A percentile compares a stretch with the other conserved stretches of the same genome.
Conservation (phyloP, 1,140 invertebrate species). For the Medauroidea extradentata region DNA sequence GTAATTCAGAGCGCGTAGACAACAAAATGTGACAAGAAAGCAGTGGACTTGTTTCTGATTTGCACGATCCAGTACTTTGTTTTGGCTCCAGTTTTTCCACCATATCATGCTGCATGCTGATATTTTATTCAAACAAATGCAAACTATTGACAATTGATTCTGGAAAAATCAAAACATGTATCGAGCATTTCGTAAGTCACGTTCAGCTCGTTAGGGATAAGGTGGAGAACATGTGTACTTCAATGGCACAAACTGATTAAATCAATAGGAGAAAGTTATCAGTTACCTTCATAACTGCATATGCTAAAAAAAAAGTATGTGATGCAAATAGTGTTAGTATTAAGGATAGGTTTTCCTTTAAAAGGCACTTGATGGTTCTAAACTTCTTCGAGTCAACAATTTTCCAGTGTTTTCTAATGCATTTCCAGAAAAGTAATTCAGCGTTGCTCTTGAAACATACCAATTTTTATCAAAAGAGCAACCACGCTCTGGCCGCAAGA, state of each 20-base stretch:
- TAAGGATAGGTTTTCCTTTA: conserved; percentile 19
- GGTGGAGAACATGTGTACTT: neutral
- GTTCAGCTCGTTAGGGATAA: conserved; percentile 3
- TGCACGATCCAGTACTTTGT: conserved; percentile 20
- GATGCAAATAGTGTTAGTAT: conserved; percentile 19
- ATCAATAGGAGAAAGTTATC: conserved; percentile 10
- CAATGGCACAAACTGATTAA: neutral
- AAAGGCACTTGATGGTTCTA: conserved; percentile 21
- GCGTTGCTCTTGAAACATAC: conserved; percentile 5
- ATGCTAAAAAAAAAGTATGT: conserved; percentile 24
- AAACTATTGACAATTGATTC: conserved; percentile 17
- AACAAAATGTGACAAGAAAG: conserved; percentile 8
- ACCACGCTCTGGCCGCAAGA: neutral
- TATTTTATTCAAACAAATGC: conserved; percentile 23
- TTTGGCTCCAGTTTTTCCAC: conserved; percentile 24
- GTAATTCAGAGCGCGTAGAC: conserved; percentile 6
- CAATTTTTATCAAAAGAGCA: conserved; percentile 1
- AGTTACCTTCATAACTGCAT: conserved; percentile 15
- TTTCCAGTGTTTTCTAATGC: conserved; percentile 12
- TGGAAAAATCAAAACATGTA: conserved; percentile 17
- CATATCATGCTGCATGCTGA: conserved; percentile 23
- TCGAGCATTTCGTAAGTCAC: conserved; percentile 18
- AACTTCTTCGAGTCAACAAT: conserved; percentile 11
- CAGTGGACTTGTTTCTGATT: conserved; percentile 10
- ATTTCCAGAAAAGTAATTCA: conserved; percentile 11